phyloP scores from a whole-genome alignment of 2,888 invertebrate species.

The Hartigia nigra region DNA sequence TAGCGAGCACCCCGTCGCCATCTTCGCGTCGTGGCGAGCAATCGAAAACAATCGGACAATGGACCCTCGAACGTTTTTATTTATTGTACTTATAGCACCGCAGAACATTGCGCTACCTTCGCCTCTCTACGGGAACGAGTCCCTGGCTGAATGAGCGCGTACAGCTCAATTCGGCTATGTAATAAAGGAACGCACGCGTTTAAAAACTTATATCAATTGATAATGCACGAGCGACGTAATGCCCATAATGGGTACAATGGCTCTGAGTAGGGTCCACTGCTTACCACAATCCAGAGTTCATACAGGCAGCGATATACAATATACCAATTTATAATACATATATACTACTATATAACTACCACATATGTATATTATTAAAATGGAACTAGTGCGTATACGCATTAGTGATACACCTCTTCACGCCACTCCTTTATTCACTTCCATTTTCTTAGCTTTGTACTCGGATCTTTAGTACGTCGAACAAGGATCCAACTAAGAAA shows the following conservation, averaged over 20 bases:
- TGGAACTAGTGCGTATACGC: neutral
- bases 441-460: neutral
- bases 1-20: constrained; percentile 49
- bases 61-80: constrained; percentile 51
- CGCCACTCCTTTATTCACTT: neutral
- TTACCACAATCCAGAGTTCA: neutral
- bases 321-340: neutral
- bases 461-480: constrained; percentile 17
- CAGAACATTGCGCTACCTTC: constrained; percentile 4
- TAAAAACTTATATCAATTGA: constrained; percentile 8
- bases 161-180: constrained; percentile 1
- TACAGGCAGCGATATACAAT: neutral
- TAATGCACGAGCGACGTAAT: constrained; percentile 7
- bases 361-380: neutral
- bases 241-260: constrained; percentile 6
- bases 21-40: constrained; percentile 47
- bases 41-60: constrained; percentile 56
- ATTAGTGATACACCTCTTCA: neutral
- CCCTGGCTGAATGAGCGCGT: neutral
- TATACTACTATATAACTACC: no score
- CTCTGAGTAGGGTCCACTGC: neutral
- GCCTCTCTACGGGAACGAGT: constrained; percentile 5
- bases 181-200: constrained; percentile 3
- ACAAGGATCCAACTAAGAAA: constrained; percentile 23
- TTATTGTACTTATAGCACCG: constrained; percentile 28